phyloP scores from a whole-genome alignment of 92 coral and sea anemone genomes.

The Palythoa grandis region DNA sequence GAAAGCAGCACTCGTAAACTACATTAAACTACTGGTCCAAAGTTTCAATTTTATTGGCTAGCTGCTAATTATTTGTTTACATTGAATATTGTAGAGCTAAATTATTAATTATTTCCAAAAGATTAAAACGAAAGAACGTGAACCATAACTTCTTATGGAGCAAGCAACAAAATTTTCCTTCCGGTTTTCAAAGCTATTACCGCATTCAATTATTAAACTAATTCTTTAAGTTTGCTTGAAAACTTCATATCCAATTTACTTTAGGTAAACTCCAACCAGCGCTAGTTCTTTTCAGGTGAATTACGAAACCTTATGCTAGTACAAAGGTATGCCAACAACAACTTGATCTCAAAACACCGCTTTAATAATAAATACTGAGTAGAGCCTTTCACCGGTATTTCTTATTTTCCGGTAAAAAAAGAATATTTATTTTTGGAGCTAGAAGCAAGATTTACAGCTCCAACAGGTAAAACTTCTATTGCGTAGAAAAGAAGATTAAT shows the following conservation, averaged over 20 bases:
- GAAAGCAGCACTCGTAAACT: constrained; percentile 11
- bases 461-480: constrained; percentile 11
- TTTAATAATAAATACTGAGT: constrained; percentile 39
- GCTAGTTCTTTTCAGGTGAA: not conserved
- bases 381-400: constrained; percentile 12
- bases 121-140: not conserved
- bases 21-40: constrained; percentile 18
- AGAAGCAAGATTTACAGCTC: constrained; percentile 33
- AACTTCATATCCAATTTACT: not conserved
- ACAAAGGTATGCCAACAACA: constrained; percentile 38
- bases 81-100: not conserved
- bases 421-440: constrained; percentile 25
- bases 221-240: not conserved
- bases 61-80: not conserved
- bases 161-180: not conserved
- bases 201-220: not conserved
- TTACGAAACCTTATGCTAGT: constrained; percentile 40
- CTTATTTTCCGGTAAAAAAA: not conserved
- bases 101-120: constrained; percentile 5
- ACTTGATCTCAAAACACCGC: constrained; percentile 17
- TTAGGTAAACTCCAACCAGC: not conserved
- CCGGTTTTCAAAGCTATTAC: not conserved
- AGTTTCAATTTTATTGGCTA: constrained; percentile 4
- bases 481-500: not conserved
- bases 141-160: not conserved